Base-by-base conservation (phyloP, 2,113 vertebrate species). In the Physeter macrocephalus region DNA sequence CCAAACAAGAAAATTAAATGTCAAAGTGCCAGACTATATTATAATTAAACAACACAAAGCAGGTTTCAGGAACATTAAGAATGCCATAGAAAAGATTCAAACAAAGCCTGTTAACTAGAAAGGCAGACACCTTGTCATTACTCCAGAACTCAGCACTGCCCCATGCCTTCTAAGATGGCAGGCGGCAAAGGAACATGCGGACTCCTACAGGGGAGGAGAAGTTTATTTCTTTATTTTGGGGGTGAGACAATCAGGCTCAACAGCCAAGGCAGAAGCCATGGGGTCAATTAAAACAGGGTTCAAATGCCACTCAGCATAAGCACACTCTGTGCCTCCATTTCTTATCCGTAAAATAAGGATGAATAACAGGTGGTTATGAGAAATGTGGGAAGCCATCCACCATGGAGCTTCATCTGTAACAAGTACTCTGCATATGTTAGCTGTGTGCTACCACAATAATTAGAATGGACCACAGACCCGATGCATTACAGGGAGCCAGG, bases 41-140 rank as follows among this genome's bases (percentile, higher is more conserved):
- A 96, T 95, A 96, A 98, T 97, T 97, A 93, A 97, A 98, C 89
- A 88, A 95, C 93, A 94, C 74, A 83, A 95, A 93, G 89, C 88
- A 88, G 46, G 46, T 95, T 95, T 97, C 82, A 93, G 72, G 84
- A 97, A 83, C 59, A 66, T 94, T 97, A 93, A 81, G 92, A 96
- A 95, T 90, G 84, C 88, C 97, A 96, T 92, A 49, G 25, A 62
- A 90, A 62, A 4, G 46, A 96, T 39, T 82, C 90, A 74, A 93
- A 97, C 93, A 97, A 97, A 96, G 94, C 97, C 94, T 34, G 77
- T 94, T 80, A 96, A 90, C 29, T 7, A 96, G 87, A 71, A 95
- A 95, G 43, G 97, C 88, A 95, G 96, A 95, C 92, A 96, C 75
- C 86, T 96, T 83, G 90, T 96, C 97, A 95, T 96, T 88, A 96